These are phyloP conservation scores for Platycheirus rosarum DNA, from an alignment of 2,888 invertebrate species.

Conservation along the genomic window DNA sequence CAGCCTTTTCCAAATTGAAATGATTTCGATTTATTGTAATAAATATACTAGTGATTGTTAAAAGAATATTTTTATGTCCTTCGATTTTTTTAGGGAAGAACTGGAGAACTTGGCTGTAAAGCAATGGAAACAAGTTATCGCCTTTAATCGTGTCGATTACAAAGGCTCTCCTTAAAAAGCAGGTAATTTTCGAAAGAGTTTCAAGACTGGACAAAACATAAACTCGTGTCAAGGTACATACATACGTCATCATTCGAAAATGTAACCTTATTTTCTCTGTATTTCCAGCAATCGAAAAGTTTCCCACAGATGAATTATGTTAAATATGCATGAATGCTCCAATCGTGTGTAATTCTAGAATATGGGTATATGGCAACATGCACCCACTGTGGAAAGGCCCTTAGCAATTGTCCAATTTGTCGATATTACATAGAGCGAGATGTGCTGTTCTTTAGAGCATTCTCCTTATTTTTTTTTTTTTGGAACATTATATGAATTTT, in stretches of 20 bases:
- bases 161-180: constrained; percentile 94
- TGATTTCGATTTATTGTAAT: constrained; percentile 81
- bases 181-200: constrained; percentile 90
- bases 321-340: constrained; percentile 97
- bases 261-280: neutral
- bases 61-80: too few relatives aligned
- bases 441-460: constrained; percentile 93
- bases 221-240: constrained; percentile 83
- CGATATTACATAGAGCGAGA: constrained; percentile 95
- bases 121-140: constrained; percentile 92
- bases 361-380: constrained; percentile 97
- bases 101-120: constrained; percentile 88
- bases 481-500: constrained; percentile 18
- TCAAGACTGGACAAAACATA: constrained; percentile 87
- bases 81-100: constrained; percentile 82
- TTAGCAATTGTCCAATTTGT: constrained; percentile 96
- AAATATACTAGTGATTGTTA: constrained; percentile 4
- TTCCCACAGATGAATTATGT: constrained; percentile 90
- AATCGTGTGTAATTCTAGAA: constrained; percentile 95
- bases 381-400: constrained; percentile 91
- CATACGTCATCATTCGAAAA: neutral
- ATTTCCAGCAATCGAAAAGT: constrained; percentile 84
- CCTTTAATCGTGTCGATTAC: constrained; percentile 92
- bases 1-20: constrained; percentile 80
- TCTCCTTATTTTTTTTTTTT: constrained; percentile 83